Evolutionary conservation across 2,797 vertebrate species (phyloP), one percentile per base, ranked within the genome.

Genomic region (Pelochelys cantorii): DNA sequence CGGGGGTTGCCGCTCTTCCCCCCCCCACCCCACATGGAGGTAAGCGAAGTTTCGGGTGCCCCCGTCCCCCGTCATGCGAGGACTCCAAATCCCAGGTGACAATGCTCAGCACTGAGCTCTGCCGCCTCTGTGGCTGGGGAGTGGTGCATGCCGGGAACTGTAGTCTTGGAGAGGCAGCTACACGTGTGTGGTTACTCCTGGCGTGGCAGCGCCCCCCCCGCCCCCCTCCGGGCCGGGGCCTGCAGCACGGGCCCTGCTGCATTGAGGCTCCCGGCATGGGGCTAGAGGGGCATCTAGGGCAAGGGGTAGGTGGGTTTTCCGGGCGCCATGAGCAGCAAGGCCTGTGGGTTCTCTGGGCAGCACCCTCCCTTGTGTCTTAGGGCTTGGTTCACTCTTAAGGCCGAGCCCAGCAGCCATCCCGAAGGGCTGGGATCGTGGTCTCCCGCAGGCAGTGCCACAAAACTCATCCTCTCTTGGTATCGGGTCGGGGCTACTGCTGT

Each of bases 81-180:
- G 31, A 74, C 85, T 71, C 31, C 81, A 18, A 18, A 10, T 54
- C 75, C 75, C 60, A 42, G n/a, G 31, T 42, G 27, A 20, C 55
- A 5, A 15, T 78, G 52, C 2, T 3, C 65, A 18, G 5, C 1
- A 3, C n/a, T 5, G 65, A 68, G 60, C 77, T 6, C 34, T 3
- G 42, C 5, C 1, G 59, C 8, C 12, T 31, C 20, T 8, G 54
- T 7, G 2, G 0, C 1, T 0, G 7, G 5, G 20, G 11, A 5
- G 12, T 17, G 37, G 23, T 15, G 85, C 77, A 4, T n/a, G 11
- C 27, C 8, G 88, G 42, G 89, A 74, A 10, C 13, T 48, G 82
- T 68, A 92, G 85, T 87, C 14, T 57, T 13, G 18, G 27, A 31
- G 59, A 62, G 59, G n/a, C 18, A n/a, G 9, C 57, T 59, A 31